Evolutionary conservation across 2,888 invertebrate genomes (phyloP).

Genomic region (Agrochola litura): DNA sequence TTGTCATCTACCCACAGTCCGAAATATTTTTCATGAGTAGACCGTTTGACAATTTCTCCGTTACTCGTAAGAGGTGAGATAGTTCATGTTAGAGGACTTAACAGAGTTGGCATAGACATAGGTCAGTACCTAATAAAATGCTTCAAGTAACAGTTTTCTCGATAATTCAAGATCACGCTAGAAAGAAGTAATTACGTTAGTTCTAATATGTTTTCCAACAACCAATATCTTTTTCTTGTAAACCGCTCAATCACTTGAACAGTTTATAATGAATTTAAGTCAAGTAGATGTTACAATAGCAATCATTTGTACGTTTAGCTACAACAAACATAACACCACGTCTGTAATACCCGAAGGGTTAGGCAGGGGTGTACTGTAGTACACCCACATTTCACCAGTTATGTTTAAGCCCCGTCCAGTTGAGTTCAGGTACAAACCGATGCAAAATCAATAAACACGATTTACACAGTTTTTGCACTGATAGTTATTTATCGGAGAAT

Average conservation of each 20-base stretch:
- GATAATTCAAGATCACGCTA: neutral
- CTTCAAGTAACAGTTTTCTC: neutral
- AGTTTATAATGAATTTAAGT: slow-evolving; percentile 6
- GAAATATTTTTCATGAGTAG: too few species aligned
- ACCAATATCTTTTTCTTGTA: neutral
- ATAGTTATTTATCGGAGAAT: too few species aligned
- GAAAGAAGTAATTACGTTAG: neutral
- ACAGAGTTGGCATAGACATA: slow-evolving; percentile 3
- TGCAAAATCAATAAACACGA: neutral
- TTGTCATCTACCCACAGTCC: too few species aligned
- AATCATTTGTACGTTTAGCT: neutral
- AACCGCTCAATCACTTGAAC: neutral
- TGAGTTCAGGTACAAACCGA: neutral
- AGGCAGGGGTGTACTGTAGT: neutral
- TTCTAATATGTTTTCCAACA: neutral
- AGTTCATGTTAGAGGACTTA: neutral
- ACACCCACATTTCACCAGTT: neutral
- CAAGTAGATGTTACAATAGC: neutral
- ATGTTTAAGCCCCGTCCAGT: neutral
- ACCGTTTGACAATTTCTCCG: too few species aligned
- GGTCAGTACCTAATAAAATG: slow-evolving; percentile 21
- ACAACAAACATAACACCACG: neutral
- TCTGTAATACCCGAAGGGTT: neutral
- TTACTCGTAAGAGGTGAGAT: too few species aligned
- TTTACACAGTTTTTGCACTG: neutral